Base-by-base conservation (phyloP, 2,113 vertebrate genomes). In the Nothoprocta pentlandii region DNA sequence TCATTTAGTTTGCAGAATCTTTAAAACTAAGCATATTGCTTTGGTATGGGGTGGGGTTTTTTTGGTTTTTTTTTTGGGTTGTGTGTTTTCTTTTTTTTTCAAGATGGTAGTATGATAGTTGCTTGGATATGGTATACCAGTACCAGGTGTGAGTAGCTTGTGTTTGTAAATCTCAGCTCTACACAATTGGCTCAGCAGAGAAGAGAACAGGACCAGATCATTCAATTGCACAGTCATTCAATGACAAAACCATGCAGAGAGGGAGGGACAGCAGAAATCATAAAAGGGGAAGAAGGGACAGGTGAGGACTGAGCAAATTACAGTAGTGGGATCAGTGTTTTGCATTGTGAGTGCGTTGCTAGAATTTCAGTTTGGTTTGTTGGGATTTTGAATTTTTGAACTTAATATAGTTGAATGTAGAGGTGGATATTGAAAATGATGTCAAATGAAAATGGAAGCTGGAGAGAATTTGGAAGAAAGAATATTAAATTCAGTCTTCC, bases 201-300 rank as follows among this genome's bases (percentile, higher is more conserved):
- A 19, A 42, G n/a, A 17, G 53, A 23, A 12, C 51, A 67, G 34
- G 44, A 66, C 34, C 44, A 49, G 16, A 25, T 76, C 10, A 83
- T 6, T 86, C 32, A 51, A 9, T 49, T 51, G 34, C 53, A 10
- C 6, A 9, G 15, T 36, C 28, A 23, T 76, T 49, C 62, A 51
- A 21, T 59, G 39, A 23, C 30, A 69, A 73, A 90, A 66, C 10
- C 34, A n/a, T 36, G 4, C 28, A 30, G 15, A 39, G 36, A 39
- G 36, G 36, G 36, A 39, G 5, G 9, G 39, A 28, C 16, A 41
- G 36, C 36, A 41, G 20, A 28, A 36, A 30, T 16, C 0, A 0
- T 59, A 70, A 61, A 28, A 75, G 44, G 28, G 39, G 26, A 67
- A 36, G 25, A 67, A 36, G 25, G 12, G 6, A 47, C n/a, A 59